phyloP scores from a whole-genome alignment of 2,113 vertebrate species.

The Nannospalax galili region DNA sequence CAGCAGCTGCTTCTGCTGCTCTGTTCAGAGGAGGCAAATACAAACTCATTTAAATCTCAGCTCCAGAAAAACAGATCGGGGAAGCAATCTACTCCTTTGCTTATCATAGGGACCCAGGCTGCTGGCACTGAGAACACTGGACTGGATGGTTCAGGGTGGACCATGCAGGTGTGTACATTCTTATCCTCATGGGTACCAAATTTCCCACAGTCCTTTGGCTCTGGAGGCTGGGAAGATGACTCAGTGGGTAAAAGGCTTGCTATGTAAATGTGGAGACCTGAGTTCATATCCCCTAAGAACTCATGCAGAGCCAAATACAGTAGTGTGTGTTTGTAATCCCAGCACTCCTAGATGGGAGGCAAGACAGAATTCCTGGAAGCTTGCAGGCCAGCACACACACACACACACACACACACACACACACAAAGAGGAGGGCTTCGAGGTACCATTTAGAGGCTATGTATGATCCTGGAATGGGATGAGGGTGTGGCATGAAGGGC shows the following conservation, averaged over 20 bases:
- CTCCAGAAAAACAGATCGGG: not conserved
- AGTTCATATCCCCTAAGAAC: not conserved
- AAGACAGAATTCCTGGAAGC: not conserved
- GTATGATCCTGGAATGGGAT: not conserved
- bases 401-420: too few species aligned
- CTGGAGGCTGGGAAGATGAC: not conserved
- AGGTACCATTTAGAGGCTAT: too few species aligned
- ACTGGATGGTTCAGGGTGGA: not conserved
- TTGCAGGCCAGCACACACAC: not conserved
- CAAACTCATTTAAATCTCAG: constrained; percentile 8
- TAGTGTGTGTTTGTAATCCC: not conserved
- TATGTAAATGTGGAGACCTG: not conserved
- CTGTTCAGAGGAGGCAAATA: not conserved
- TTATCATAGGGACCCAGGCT: not conserved
- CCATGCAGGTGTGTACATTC: not conserved
- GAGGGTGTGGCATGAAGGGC: not conserved
- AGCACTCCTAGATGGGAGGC: not conserved
- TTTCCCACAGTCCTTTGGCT: not conserved
- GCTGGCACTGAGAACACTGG: not conserved
- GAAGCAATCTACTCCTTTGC: not conserved
- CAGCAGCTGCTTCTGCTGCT: not conserved
- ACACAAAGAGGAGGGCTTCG: not conserved
- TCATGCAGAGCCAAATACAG: not conserved
- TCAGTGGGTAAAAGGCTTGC: not conserved
- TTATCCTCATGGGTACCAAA: not conserved